phyloP scores from a whole-genome alignment of 2,797 vertebrate species.

The Liasis olivaceus region DNA sequence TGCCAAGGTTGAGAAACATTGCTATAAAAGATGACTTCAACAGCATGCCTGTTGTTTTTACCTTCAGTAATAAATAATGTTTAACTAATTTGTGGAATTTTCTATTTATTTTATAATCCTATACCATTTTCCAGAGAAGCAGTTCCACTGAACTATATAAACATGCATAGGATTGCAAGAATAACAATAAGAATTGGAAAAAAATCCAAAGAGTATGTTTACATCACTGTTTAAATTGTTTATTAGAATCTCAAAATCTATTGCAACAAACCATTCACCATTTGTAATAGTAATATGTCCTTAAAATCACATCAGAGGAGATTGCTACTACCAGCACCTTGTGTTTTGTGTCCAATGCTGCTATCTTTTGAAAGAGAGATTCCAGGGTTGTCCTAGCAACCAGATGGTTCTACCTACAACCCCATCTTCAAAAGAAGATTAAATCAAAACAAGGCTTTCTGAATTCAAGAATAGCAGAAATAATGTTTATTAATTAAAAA shows the following conservation, averaged over 20 bases:
- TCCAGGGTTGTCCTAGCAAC: slow-evolving; percentile 39
- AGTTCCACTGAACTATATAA: background rate
- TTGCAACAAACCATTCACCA: background rate
- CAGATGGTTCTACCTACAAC: slow-evolving; percentile 32
- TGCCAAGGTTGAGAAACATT: background rate
- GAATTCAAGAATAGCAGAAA: background rate
- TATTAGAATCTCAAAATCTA: background rate
- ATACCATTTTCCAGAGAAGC: background rate
- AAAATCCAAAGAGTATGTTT: background rate
- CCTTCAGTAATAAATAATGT: background rate
- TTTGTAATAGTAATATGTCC: background rate
- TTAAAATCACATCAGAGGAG: slow-evolving; percentile 1
- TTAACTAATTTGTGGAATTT: background rate
- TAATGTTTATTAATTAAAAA: background rate
- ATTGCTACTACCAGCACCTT: background rate
- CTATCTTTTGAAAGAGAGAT: slow-evolving; percentile 30
- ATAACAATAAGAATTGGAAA: background rate
- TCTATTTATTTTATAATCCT: background rate
- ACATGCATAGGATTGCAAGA: background rate
- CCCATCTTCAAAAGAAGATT: slow-evolving; percentile 20
- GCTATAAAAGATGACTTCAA: background rate
- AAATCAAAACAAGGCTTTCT: slow-evolving; percentile 20
- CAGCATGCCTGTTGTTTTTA: background rate
- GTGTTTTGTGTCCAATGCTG: slow-evolving; percentile 18
- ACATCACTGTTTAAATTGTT: background rate